Base-by-base conservation (phyloP, 30 jellyfish, hydroid and myxozoan species). In the Chironex yamaguchii region DNA sequence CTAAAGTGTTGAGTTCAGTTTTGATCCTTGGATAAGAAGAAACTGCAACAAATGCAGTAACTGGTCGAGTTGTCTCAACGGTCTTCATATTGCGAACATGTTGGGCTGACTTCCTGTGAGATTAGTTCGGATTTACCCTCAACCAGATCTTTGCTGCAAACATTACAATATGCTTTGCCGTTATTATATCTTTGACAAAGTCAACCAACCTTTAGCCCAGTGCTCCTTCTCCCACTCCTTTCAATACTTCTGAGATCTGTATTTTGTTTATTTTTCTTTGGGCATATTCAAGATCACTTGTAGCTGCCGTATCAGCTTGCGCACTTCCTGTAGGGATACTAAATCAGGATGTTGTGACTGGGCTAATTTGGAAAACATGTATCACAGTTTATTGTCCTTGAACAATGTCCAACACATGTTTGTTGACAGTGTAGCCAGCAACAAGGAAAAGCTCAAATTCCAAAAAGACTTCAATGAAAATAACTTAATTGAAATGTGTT, bases 151-250 rank as follows among this genome's bases (percentile, higher is more conserved):
- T 42, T 36, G 65, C 51, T 31, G 73, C 86, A 72, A 22, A 72
- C 28, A 26, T 24, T 17, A 34, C 86, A 72, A 23, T 72, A 24
- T 24, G 86, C 86, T 21, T 72, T 72, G 4, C 72, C 30, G 34
- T 21, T 13, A 29, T 31, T 24, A n/a, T 11, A 2, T 72, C 30
- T 50, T 72, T 48, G 73, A 72, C 9, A 50, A 25, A 13, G 69
- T 20, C 32, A 72, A 21, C 86, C 73, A 72, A 24, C 69, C 69
- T 24, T 52, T 20, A 34, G 86, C 86, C 86, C 86, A 72, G 1
- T 31, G 26, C 42, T 72, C 86, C 29, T 72, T 72, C 86, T 72
- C 86, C 86, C 74, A 72, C 11, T 72, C 86, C 48, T 29, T 72
- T 13, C 86, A 26, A 50, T 72, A 72, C 30, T 50, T 42, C 69